Evolutionary conservation across 2,797 vertebrate species (phyloP), one percentile per base, ranked within the genome.

Genomic region (Gallinago solitaria): DNA sequence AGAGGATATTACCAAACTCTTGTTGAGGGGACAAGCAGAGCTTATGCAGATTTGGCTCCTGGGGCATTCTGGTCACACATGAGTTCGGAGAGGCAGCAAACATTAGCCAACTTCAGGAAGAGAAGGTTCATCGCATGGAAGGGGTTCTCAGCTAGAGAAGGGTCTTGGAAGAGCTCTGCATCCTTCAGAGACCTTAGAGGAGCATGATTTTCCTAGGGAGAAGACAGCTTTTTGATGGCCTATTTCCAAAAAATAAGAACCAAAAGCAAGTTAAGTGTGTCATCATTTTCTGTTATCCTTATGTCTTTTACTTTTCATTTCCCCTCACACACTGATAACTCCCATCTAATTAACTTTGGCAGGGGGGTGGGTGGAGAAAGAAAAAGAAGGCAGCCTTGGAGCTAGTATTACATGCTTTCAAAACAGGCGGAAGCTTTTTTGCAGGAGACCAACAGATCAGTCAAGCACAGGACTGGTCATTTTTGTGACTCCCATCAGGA

Each of bases 401-500:
- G 33, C 43, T 91, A 27, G 23, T 24, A 77, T 68, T 60, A 68
- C 57, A 59, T 85, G 43, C 23, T 89, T 90, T 60, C 64, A 75
- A 87, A 59, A 59, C 20, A 85, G 54, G 61, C 39, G 89, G 74
- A 92, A 85, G 74, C 39, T 73, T 85, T 93, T 68, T 70, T 43
- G 35, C 68, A 60, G 60, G 45, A 88, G 69, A 39, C 68, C 56
- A 87, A 87, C 57, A 78, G 84, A 78, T 80, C 54, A 78, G 47
- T 76, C 88, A 69, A 74, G 76, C 75, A 80, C 0, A 0, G 54
- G 54, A 67, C 74, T 32, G 83, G 64, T 57, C 2, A 2, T 79
- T 84, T 93, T 59, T 87, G 48, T 56, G 48, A 53, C 60, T 91
- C 65, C 56, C 79, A 89, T 80, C 65, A 92, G 91, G 57, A 94